Base-by-base conservation (phyloP, 1,140 invertebrate genomes). In the Euwallacea fornicatus region DNA sequence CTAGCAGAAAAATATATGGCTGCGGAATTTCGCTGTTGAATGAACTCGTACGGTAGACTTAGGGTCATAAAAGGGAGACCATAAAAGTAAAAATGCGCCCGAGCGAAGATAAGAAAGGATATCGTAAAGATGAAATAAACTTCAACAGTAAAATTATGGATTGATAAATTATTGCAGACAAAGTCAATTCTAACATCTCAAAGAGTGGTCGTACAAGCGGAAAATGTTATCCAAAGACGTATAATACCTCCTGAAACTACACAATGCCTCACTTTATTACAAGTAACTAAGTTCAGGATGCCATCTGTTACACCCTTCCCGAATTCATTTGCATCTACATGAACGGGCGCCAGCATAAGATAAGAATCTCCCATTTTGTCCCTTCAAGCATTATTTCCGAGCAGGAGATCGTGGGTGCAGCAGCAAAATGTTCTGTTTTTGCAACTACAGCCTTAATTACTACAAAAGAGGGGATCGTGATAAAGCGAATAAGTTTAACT, bases 321-420 rank as follows among this genome's bases (percentile, higher is more conserved):
- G 46, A 50, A 50, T 50, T 13, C 46, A 50, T 50, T 50, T 50
- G 46, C 46, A 50, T 50, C 46, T 50, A 50, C 46, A 50, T 50
- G 46, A 50, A 50, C 46, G 9, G 46, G 13, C 46, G 46, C 13
- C 46, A 50, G 46, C 46, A 10, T 50, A 13, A 50, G 46, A 50
- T 50, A 50, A 50, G 46, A 50, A 50, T 50, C 46, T 50, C 46
- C 13, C 46, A 50, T 50, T 50, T 50, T 50, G 46, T 50, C 46
- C 46, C 46, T 50, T 50, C 9, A 10, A 50, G 46, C 46, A 50
- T 50, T 50, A 50, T 50, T 50, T 33, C 21, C 21, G 21, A 33
- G 21, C 21, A 33, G 21, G 21, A 33, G 21, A 33, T 33, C 21
- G 21, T 33, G 21, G 21, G 21, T 33, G 21, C 21, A 33, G 21